Percentiles rank a stretch among this genome's conserved stretches.
Conservation (phyloP, 1,140 invertebrate species). For the Musca domestica region DNA sequence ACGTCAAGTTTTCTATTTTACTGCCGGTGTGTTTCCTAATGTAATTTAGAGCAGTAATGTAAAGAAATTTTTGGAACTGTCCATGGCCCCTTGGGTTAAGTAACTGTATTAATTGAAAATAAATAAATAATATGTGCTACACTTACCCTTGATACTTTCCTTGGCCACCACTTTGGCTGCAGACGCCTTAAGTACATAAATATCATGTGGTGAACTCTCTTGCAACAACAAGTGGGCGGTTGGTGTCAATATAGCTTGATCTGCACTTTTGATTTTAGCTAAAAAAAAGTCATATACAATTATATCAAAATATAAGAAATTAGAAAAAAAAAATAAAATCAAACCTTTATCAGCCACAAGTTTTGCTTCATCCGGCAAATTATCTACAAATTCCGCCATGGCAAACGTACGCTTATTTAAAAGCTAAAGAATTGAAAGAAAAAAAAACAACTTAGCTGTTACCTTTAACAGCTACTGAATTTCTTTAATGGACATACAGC, state of each 20-base stretch:
- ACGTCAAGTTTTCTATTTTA: no score
- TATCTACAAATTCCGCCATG: neutral
- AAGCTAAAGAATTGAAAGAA: no score
- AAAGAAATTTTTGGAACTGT: no score
- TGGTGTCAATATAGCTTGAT: conserved; percentile 13
- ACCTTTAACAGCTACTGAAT: neutral
- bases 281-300: no score
- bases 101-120: no score
- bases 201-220: conserved; percentile 42
- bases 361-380: conserved; percentile 3
- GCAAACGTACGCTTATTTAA: neutral
- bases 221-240: conserved; percentile 16
- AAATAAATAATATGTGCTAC: no score
- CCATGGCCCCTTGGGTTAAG: no score
- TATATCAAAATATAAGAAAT: no score
- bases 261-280: conserved; percentile 8
- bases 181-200: conserved; percentile 42
- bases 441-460: neutral
- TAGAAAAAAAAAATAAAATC: no score
- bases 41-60: no score
- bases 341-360: neutral
- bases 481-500: neutral
- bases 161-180: conserved; percentile 44
- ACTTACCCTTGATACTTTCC: neutral
- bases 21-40: no score